These are phyloP conservation scores for Rhinogobio ventralis DNA, from an alignment of 2,797 vertebrate genomes.

Conservation along the genomic window DNA sequence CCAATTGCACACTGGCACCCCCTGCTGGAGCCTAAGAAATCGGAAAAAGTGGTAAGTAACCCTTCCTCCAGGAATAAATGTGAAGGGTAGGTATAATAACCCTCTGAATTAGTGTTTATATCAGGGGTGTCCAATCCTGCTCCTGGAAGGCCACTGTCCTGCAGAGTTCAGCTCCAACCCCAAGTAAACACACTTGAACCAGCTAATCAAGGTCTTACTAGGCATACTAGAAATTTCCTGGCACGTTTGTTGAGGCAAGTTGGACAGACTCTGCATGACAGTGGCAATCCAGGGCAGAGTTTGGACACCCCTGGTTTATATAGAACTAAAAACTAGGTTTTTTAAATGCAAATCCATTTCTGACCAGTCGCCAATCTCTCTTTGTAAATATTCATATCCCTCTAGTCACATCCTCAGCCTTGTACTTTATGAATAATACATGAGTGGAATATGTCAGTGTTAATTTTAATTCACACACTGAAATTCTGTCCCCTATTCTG, in stretches of 20 bases:
- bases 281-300: neutral
- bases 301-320: neutral
- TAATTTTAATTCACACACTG: conserved; percentile 40
- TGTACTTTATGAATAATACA: conserved; percentile 38
- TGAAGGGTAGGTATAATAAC: neutral
- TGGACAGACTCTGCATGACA: neutral
- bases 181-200: neutral
- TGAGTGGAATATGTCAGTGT: conserved; percentile 26
- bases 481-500: conserved; percentile 10
- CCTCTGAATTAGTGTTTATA: neutral
- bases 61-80: neutral
- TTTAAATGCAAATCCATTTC: conserved; percentile 24
- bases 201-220: neutral
- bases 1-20: conserved; percentile 99
- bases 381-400: conserved; percentile 27
- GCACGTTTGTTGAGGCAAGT: neutral
- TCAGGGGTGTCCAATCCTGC: neutral
- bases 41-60: conserved; percentile 91
- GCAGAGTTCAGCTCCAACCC: neutral
- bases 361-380: conserved; percentile 12
- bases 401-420: conserved; percentile 26
- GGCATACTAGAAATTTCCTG: neutral
- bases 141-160: neutral
- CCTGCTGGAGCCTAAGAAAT: conserved; percentile 94
- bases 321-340: neutral